Base-by-base conservation (phyloP, 2,888 invertebrate genomes). In the Spisula solida region DNA sequence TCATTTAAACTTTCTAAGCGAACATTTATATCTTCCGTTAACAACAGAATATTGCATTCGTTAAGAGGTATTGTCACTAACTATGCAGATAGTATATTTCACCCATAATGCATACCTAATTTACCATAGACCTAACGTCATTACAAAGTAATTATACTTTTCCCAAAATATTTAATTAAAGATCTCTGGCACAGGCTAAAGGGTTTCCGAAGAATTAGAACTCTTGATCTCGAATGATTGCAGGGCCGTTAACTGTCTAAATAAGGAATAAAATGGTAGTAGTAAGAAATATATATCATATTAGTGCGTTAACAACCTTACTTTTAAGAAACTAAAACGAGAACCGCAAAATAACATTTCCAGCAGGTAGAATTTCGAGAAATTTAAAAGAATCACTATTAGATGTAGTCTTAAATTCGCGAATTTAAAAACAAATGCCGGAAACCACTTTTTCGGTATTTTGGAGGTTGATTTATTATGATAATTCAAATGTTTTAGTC, bases 31-130 rank as follows among this genome's bases (percentile, higher is more conserved):
- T 66, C 6, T 66, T 66, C 60, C 60, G 60, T 10, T 25, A 25
- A 10, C 25, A 25, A 25, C 6, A 8, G 60, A 66, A 10, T 66
- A 25, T 25, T 66, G 60, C 60, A 66, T 66, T 66, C 60, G 60
- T 66, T 66, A 66, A 66, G 25, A 25, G 8, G 0, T 66, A 66
- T 25, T 25, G 25, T 66, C n/a, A 66, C 60, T 25, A 6, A n/a
- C 25, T 10, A 66, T 66, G 25, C 12, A 25, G 25, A 66, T 66
- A 66, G 25, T 66, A 25, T 66, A 66, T 25, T 10, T 10, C 25
- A 66, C 60, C 25, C 8, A 66, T 66, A 66, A 66, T 66, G n/a
- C 25, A 25, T 66, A n/a, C 60, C 60, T 66, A 66, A 66, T 66
- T 66, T 8, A 66, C 5, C 25, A n/a, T 25, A 66, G 5, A 25